These are phyloP conservation scores for Calidris pygmaea DNA, from an alignment of 2,113 vertebrate species.

Conservation along the genomic window DNA sequence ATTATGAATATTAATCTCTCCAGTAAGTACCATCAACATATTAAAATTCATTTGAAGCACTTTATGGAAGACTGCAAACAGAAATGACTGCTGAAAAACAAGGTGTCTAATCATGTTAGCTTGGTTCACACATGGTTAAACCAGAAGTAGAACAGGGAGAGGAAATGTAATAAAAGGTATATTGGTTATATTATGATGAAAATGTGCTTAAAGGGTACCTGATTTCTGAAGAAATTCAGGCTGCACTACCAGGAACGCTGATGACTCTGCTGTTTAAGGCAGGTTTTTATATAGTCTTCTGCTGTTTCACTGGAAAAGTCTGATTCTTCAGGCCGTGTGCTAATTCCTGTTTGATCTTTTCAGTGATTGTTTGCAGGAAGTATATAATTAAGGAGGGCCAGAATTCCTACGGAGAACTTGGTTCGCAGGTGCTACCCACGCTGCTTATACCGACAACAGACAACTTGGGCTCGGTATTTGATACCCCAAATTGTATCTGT, in stretches of 20 bases:
- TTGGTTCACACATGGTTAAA: constrained; percentile 70
- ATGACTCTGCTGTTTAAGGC: not conserved
- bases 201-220: constrained; percentile 19
- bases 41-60: constrained; percentile 78
- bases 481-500: constrained; percentile 47
- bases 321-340: not conserved
- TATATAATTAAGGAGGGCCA: constrained; percentile 49
- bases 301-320: not conserved
- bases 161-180: constrained; percentile 9
- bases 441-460: constrained; percentile 25
- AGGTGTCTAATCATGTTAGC: constrained; percentile 66
- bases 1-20: constrained; percentile 87
- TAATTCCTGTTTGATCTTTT: constrained; percentile 37
- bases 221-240: constrained; percentile 29
- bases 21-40: constrained; percentile 77
- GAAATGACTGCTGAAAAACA: constrained; percentile 67
- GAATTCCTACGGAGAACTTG: constrained; percentile 14
- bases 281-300: not conserved
- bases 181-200: constrained; percentile 25
- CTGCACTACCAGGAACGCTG: not conserved
- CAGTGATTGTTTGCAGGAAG: constrained; percentile 24
- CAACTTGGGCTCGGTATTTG: constrained; percentile 6
- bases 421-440: constrained; percentile 50
- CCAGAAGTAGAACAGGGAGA: constrained; percentile 46
- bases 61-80: constrained; percentile 73